phyloP scores from a whole-genome alignment of 2,113 vertebrate genomes.

The Gorilla gorilla region DNA sequence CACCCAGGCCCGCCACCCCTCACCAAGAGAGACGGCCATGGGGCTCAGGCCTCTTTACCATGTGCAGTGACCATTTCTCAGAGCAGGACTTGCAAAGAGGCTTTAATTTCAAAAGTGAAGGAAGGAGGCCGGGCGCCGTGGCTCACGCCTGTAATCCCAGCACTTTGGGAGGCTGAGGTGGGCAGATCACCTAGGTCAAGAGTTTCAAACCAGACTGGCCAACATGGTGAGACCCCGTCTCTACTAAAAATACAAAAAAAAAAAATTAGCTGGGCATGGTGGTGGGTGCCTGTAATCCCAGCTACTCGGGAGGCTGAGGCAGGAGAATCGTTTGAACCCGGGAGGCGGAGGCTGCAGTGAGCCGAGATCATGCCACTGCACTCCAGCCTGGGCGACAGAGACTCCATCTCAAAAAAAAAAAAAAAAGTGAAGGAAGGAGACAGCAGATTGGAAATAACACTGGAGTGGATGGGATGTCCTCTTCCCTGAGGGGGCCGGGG shows the following conservation, averaged over 20 bases:
- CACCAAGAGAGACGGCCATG: accelerated
- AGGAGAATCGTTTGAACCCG: neutral
- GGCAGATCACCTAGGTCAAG: neutral
- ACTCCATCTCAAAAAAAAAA: neutral
- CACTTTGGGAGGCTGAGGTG: neutral
- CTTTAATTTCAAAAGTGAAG: neutral
- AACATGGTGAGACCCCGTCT: neutral
- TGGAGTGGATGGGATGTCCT: accelerated
- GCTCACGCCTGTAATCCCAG: neutral
- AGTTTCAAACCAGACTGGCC: neutral
- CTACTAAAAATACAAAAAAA: neutral
- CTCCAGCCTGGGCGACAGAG: neutral
- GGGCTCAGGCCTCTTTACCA: neutral
- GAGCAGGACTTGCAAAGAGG: neutral
- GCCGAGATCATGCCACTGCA: neutral
- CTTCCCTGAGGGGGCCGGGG: neutral
- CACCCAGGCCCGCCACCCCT: accelerated
- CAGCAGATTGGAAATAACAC: neutral
- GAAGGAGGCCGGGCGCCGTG: neutral
- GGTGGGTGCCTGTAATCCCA: neutral
- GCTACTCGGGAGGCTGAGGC: neutral
- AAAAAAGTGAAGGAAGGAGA: neutral
- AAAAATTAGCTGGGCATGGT: neutral
- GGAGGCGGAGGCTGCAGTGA: too few species aligned
- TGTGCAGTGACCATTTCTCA: neutral